Base-by-base conservation (phyloP, 2,113 vertebrate genomes). In the Micromys minutus region DNA sequence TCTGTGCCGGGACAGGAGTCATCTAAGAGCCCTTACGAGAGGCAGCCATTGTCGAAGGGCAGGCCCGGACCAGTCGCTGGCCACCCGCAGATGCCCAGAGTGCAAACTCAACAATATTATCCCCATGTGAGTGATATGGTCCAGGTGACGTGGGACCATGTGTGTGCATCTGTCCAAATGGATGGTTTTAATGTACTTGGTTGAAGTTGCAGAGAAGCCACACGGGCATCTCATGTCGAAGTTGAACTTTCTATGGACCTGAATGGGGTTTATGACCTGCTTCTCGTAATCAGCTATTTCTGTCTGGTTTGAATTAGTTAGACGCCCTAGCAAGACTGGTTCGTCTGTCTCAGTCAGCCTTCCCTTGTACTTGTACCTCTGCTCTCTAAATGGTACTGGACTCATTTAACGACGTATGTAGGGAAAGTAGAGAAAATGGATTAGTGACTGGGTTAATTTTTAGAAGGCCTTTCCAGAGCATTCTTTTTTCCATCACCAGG, bases 51-150 rank as follows among this genome's bases (percentile, higher is more conserved):
- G 61, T 2, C 97, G 87, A 98, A 96, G 72, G 97, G 98, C 45
- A 97, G 47, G 84, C 84, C 97, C 83, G 98, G 94, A 42, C 98
- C 98, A 31, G n/a, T 86, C 8, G 97, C 97, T 92, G 93, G 97
- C 84, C 98, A 97, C 16, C 76, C 96, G 57, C 98, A 98, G 96
- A 96, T 94, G 29, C 94, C 97, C 1, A 98, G 98, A 93, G 96
- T 94, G 94, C 89, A 98, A n/a, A 29, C 96, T 77, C 98, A 98
- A n/a, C 98, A 98, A 76, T 99, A 98, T 95, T 99, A 98, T 92
- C 98, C 98, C 89, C 98, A 99, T 98, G 98, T 99, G 98, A 98
- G 57, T 94, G 65, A 24, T 0, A 2, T 0, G 12, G 52, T 75
- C 19, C 59, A 31, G 34, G 52, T 47, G 57, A 80, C 67, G 22